These are phyloP conservation scores for Aporrectodea caliginosa DNA, from an alignment of 1,140 invertebrate species.

Conservation along the genomic window DNA sequence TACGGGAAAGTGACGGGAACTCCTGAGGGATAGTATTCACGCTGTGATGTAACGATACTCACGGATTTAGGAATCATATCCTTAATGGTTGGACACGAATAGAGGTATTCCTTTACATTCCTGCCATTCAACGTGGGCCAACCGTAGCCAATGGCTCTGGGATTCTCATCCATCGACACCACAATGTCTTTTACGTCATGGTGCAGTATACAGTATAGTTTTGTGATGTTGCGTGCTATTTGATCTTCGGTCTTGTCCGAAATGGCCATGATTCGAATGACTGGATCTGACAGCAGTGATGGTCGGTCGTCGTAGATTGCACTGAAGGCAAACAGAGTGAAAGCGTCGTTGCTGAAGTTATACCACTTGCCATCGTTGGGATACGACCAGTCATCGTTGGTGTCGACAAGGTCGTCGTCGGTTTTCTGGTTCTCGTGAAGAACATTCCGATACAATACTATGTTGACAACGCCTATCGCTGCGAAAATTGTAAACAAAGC, in stretches of 20 bases:
- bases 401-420: too few relatives aligned
- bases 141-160: neutral
- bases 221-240: neutral
- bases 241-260: slow-evolving; percentile 4
- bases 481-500: too few relatives aligned
- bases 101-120: neutral
- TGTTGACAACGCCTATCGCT: too few relatives aligned
- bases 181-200: neutral
- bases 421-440: too few relatives aligned
- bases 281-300: slow-evolving; percentile 9
- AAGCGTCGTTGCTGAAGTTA: neutral
- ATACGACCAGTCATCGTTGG: too few relatives aligned
- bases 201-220: neutral
- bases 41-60: neutral
- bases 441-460: too few relatives aligned
- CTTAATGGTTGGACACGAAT: neutral
- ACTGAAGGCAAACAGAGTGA: slow-evolving; percentile 8
- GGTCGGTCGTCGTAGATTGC: slow-evolving; percentile 21
- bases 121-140: neutral
- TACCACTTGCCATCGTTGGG: slow-evolving; percentile 18
- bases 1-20: slow-evolving; percentile 5
- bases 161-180: neutral
- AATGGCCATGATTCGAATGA: slow-evolving; percentile 14
- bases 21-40: neutral
- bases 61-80: neutral